Conservation (phyloP, 2,888 invertebrate species). For the Cataglyphis altisquamis region DNA sequence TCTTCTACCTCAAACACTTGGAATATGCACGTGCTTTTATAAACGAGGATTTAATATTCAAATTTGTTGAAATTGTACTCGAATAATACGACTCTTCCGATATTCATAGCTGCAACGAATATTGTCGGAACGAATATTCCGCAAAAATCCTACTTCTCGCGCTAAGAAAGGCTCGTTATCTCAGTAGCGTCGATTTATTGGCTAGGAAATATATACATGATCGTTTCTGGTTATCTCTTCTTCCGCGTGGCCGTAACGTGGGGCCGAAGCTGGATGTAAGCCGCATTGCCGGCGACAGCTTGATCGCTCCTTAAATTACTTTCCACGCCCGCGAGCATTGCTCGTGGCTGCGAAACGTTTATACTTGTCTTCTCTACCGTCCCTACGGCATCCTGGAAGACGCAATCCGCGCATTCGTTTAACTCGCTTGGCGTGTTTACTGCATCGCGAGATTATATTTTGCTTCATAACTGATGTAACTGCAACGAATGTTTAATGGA, state of each 20-base stretch:
- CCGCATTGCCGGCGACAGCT: constrained; percentile 52
- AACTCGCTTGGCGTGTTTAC: constrained; percentile 82
- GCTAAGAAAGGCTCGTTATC: constrained; percentile 20
- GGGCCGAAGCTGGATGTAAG: constrained; percentile 34
- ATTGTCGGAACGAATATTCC: neutral
- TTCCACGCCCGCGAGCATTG: constrained; percentile 54
- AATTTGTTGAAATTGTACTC: neutral
- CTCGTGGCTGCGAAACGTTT: constrained; percentile 55
- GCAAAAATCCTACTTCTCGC: constrained; percentile 9
- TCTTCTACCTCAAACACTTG: neutral
- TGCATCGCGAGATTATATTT: constrained; percentile 84
- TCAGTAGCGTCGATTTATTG: constrained; percentile 40
- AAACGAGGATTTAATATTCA: constrained; percentile 18
- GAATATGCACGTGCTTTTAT: neutral
- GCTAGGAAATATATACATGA: constrained; percentile 43
- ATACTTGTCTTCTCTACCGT: constrained; percentile 51
- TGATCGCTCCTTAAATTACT: constrained; percentile 62
- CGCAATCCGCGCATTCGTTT: constrained; percentile 74
- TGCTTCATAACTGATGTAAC: constrained; percentile 79
- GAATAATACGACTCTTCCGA: constrained; percentile 1
- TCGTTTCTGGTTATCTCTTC: constrained; percentile 35
- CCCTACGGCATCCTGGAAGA: constrained; percentile 27
- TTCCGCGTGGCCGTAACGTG: constrained; percentile 15
- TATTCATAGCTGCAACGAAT: neutral
- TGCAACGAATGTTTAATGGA: constrained; percentile 84